Percentiles rank a stretch among this genome's conserved stretches.
Evolutionary conservation across 2,113 vertebrate species (phyloP).

Genomic region (Gorsachius goisagi): DNA sequence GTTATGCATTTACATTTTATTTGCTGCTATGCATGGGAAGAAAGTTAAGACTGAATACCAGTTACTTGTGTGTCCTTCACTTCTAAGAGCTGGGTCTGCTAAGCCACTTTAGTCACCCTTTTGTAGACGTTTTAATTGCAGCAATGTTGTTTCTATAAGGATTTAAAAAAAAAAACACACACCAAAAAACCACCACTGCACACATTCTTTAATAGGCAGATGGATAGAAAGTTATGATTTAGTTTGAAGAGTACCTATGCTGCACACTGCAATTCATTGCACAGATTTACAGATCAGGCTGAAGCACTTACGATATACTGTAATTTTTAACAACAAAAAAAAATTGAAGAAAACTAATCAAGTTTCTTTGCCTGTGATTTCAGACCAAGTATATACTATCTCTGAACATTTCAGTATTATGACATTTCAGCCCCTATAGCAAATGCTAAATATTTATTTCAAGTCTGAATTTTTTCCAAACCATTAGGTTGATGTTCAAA

Average conservation of each 20-base stretch:
- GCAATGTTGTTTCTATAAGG: not conserved
- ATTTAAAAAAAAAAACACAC: not conserved
- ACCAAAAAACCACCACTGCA: too few species aligned
- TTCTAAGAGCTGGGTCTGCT: not conserved
- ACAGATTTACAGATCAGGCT: not conserved
- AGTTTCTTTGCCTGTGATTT: not conserved
- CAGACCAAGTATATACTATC: not conserved
- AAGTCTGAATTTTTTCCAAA: not conserved
- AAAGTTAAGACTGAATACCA: not conserved
- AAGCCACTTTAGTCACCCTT: not conserved
- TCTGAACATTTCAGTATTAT: not conserved
- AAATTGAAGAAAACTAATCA: not conserved
- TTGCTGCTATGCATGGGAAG: not conserved
- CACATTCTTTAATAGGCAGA: not conserved
- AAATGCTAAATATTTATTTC: not conserved
- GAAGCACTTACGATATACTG: not conserved
- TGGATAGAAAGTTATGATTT: not conserved
- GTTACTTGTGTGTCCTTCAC: not conserved
- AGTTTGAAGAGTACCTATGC: not conserved
- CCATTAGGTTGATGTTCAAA: not conserved
- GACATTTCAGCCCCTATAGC: not conserved
- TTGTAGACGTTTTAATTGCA: not conserved
- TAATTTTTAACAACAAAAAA: not conserved
- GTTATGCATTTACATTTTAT: not conserved
- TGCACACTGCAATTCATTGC: not conserved